Base-by-base conservation (phyloP, 2,797 vertebrate species). In the Gadopsis marmoratus region DNA sequence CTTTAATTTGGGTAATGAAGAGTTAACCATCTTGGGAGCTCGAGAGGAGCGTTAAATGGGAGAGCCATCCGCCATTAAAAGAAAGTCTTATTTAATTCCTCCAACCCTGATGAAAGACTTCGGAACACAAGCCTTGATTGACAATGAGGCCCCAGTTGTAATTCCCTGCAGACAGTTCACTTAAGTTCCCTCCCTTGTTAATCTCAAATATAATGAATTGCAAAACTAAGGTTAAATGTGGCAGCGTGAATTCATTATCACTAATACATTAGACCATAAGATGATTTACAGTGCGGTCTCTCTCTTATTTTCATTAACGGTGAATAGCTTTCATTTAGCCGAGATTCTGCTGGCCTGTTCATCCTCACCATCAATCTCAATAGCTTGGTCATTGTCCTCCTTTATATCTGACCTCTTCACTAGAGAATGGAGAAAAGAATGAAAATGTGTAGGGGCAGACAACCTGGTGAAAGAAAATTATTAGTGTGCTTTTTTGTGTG, bases 151-250 rank as follows among this genome's bases (percentile, higher is more conserved):
- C 91, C 89, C 74, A 51, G 89, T 91, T 91, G 86, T 95, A 95
- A 95, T 95, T 95, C 95, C 95, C 95, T 62, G 80, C 90, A 94
- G 95, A 95, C 95, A 90, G 93, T 93, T 93, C 84, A 91, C 93
- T 95, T 95, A 93, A 94, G 91, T 94, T 94, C 88, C 85, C 93
- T 94, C 94, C 92, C 95, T 93, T 96, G 95, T 95, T 96, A 94
- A 95, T 96, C 94, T 95, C 93, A 91, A 94, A 95, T 94, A 95
- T 95, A 95, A 96, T 96, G 94, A 96, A 95, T 95, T 92, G 94
- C 94, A 95, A 95, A 95, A 95, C 94, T 96, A 95, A 95, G 95
- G 94, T 96, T 95, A 96, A 96, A 95, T 91, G 91, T 95, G 94
- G 92, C 95, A 93, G 88, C 88, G 91, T 95, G 94, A 95, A 95